Percentiles rank a stretch among this genome's conserved stretches.
These are phyloP conservation scores for Sclerodermus sp. DNA, from an alignment of 2,888 invertebrate genomes.

Conservation along the genomic window DNA sequence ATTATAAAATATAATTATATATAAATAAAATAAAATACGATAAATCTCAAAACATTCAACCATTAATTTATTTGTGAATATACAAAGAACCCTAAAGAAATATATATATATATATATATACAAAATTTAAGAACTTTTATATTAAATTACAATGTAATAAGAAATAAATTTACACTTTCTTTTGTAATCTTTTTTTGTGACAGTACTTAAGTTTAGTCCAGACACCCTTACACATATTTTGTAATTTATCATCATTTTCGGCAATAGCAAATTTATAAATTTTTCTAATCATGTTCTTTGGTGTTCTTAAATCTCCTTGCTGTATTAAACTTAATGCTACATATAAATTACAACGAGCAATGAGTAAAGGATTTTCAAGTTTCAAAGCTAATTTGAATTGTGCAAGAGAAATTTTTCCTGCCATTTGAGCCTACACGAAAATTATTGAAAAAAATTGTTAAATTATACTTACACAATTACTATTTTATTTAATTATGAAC, in stretches of 20 bases:
- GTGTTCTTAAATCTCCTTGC: constrained; percentile 67
- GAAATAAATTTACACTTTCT: too few species aligned
- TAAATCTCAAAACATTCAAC: too few species aligned
- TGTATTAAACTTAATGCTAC: constrained; percentile 87
- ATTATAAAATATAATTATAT: too few species aligned
- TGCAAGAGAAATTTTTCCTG: constrained; percentile 82
- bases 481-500: constrained; percentile 34
- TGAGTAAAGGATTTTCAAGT: constrained; percentile 79
- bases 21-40: too few species aligned
- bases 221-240: constrained; percentile 83
- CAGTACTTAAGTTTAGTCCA: constrained; percentile 79
- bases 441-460: constrained; percentile 7
- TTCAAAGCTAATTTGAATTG: constrained; percentile 81
- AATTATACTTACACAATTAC: too few species aligned
- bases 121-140: too few species aligned
- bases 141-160: too few species aligned
- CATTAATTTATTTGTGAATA: too few species aligned
- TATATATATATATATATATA: too few species aligned
- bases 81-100: too few species aligned
- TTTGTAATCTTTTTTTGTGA: constrained; percentile 35
- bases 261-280: constrained; percentile 60
- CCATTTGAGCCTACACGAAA: constrained; percentile 76
- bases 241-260: constrained; percentile 66
- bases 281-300: constrained; percentile 65
- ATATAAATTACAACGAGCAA: constrained; percentile 83